Evolutionary conservation across 2,797 vertebrate genomes (phyloP).

Genomic region (Protosalanx chinensis): DNA sequence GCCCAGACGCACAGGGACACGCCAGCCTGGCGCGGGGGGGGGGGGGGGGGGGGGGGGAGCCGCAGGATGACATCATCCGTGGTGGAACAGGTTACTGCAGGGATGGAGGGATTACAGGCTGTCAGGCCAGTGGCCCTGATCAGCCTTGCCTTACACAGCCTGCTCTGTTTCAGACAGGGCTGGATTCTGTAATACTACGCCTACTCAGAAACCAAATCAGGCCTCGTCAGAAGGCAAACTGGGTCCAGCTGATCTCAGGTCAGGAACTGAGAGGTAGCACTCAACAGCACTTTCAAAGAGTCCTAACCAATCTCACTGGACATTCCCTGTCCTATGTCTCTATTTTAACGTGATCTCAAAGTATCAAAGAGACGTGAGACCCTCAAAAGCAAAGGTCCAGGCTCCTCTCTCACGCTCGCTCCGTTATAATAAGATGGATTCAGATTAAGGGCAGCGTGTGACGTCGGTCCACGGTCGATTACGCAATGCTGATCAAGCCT

Average conservation of each 20-base stretch:
- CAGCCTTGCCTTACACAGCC: conserved; percentile 44
- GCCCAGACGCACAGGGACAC: conserved; percentile 3
- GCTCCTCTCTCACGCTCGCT: no score
- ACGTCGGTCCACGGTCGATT: not conserved
- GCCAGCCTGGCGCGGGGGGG: not conserved
- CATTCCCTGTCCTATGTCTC: not conserved
- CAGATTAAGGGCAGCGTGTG: conserved; percentile 4
- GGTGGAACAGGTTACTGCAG: conserved; percentile 22
- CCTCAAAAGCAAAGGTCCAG: not conserved
- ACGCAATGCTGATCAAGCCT: conserved; percentile 1
- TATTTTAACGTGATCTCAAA: not conserved
- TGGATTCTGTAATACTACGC: conserved; percentile 44
- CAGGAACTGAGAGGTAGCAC: no score
- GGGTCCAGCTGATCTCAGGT: conserved; percentile 1
- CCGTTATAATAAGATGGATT: not conserved
- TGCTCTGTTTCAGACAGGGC: conserved; percentile 41
- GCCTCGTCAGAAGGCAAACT: conserved; percentile 35
- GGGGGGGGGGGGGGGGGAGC: not conserved
- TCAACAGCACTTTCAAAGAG: no score
- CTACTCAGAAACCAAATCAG: conserved; percentile 53
- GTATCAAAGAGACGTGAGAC: not conserved
- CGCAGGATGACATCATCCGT: conserved; percentile 30
- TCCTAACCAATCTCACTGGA: not conserved
- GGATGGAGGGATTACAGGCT: conserved; percentile 49
- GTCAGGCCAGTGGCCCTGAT: conserved; percentile 34